Evolutionary conservation across 2,888 invertebrate genomes (phyloP), one percentile per base, ranked within the genome.

Genomic region (Drosophila helvetica): DNA sequence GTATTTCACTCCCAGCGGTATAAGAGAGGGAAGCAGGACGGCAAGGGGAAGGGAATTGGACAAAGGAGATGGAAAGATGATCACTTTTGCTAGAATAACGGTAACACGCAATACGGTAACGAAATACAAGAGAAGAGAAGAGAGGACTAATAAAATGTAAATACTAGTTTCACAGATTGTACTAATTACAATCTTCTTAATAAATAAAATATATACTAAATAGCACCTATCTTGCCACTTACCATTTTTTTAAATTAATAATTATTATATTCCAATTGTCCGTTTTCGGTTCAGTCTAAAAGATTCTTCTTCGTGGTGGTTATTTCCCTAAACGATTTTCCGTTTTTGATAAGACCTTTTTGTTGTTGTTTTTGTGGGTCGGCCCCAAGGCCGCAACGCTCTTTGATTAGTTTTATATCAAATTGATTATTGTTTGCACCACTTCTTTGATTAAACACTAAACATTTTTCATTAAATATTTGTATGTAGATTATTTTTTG

Each of bases 181-280:
- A 6, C 0, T 6, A 25, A 25, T 25, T 25, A 6, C 6, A 33
- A 38, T 38, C 38, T 1, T 19, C 19, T 19, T n/a, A n/a, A n/a
- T n/a, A n/a, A 38, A 9, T 4, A 27, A 0, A 9, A 30, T 2
- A 30, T 25, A 17, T 33, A 12, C 17, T 12, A n/a, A 10, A 19
- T n/a, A 7, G 10, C 15, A 1, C 19, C 7, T 25, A 42, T 54
- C n/a, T 8, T 38, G 25, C 1, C 15, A 77, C 83, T 75, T 55
- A 83, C 81, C 83, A 79, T 86, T 59, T 55, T 78, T 66, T 66
- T 66, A 86, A 83, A 65, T 56, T 47, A 42, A 73, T 65, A 61
- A 42, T 66, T 61, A 76, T 46, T 45, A 69, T 86, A 86, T 68
- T 86, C 86, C 81, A 80, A 75, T 83, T 80, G 80, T 77, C 53